Base-by-base conservation (phyloP, 2,113 vertebrate genomes). In the Gallinago undulata region DNA sequence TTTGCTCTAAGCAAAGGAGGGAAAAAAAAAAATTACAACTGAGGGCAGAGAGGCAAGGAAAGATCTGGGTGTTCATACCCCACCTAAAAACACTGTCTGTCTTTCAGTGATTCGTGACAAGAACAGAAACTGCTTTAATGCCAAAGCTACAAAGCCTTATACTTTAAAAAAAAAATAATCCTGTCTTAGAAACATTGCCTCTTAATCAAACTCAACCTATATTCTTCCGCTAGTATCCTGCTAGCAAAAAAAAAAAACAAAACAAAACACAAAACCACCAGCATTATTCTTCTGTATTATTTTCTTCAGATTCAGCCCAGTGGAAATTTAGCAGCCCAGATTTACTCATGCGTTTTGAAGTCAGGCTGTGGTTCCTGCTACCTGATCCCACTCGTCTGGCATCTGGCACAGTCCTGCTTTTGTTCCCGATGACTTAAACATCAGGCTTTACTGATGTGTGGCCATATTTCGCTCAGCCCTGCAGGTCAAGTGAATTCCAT, bases 301-400 rank as follows among this genome's bases (percentile, higher is more conserved):
- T 94, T 95, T 93, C 72, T 90, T 91, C 93, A 89, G 57, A 83
- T 79, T 91, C 63, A 76, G 78, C 43, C 55, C 89, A 87, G 81
- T 87, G 89, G 89, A 94, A 95, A 91, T 87, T 76, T 50, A 94
- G 77, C 93, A 94, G 89, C 70, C 74, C 84, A 89, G 95, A 94
- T 87, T 95, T 92, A 94, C 84, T 96, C 57, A 64, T 74, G 84
- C 92, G 0, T 91, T 97, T 91, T 97, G 84, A 95, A 96, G 94
- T 94, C 80, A 91, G 87, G 62, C 96, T 92, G 80, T 94, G 91
- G 81, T 70, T 94, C 74, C 72, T 96, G 96, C 93, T 97, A 97
- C 96, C 96, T 96, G 96, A 97, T 96, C 95, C 95, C 96, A 94
- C 91, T 95, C 43, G 51, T 96, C 96, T 96, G 96, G 96, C 95